A percentile compares a stretch with the other conserved stretches of the same genome.
These are phyloP conservation scores for Tetramorium simillimum DNA, from an alignment of 1,140 invertebrate genomes.

Conservation along the genomic window DNA sequence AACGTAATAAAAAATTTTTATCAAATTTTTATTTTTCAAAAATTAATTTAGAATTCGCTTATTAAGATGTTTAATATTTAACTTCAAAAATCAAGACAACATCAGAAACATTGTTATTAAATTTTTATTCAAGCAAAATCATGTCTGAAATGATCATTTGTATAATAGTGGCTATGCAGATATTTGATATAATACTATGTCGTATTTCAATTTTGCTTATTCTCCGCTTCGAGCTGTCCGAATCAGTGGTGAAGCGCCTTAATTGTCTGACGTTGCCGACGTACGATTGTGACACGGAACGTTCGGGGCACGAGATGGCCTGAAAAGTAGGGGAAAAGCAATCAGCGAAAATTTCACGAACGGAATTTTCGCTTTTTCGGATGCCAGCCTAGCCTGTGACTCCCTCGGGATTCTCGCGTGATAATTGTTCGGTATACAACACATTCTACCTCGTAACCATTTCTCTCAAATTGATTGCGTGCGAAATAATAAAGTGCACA, in stretches of 20 bases:
- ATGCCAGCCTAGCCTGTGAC: constrained; percentile 8
- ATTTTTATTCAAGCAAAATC: background rate
- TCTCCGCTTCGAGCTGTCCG: constrained; percentile 17
- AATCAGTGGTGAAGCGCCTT: constrained; percentile 46
- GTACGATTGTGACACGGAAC: constrained; percentile 8
- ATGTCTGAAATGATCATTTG: background rate
- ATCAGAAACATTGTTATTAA: background rate
- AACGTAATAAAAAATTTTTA: background rate
- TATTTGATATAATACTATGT: background rate
- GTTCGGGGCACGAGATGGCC: background rate
- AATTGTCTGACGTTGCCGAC: constrained; percentile 47
- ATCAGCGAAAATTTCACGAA: constrained; percentile 68
- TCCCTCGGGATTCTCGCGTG: constrained; percentile 50
- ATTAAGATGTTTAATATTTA: constrained; percentile 13
- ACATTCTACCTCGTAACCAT: constrained; percentile 7
- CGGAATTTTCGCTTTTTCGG: constrained; percentile 51
- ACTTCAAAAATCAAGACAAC: background rate
- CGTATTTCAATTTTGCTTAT: constrained; percentile 44
- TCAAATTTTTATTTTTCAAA: background rate
- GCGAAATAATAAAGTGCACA: constrained; percentile 46
- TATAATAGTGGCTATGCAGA: no score
- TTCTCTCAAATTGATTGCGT: constrained; percentile 32
- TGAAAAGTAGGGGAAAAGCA: constrained; percentile 58
- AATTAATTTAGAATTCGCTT: constrained; percentile 23
- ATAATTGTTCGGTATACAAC: constrained; percentile 71